These are phyloP conservation scores for Eristalinus aeneus DNA, from an alignment of 2,888 invertebrate genomes.

Conservation along the genomic window DNA sequence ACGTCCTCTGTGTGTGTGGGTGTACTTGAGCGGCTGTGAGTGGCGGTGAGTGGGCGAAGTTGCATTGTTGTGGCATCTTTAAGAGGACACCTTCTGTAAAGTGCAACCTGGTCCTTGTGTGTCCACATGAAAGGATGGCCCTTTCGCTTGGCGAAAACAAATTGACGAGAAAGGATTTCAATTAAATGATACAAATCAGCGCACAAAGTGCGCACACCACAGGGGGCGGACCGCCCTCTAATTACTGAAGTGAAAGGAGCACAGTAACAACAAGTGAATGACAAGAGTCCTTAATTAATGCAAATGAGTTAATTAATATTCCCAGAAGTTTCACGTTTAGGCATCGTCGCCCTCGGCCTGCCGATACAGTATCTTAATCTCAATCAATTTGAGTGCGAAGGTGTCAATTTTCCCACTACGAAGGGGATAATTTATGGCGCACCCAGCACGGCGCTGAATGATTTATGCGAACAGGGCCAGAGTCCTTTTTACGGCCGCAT, in stretches of 20 bases:
- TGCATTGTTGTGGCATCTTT: not conserved
- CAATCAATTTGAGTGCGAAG: conserved; percentile 59
- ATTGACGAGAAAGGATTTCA: conserved; percentile 18
- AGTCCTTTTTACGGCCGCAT: conserved; percentile 6
- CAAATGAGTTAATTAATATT: conserved; percentile 68
- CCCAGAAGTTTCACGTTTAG: conserved; percentile 44
- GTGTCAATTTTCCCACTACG: conserved; percentile 60
- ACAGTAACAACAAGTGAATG: not conserved
- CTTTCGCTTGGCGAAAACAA: no score
- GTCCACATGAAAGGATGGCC: not conserved
- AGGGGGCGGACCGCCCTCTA: not conserved
- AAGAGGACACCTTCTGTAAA: not conserved
- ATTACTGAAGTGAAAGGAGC: conserved; percentile 8
- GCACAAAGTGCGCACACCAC: not conserved
- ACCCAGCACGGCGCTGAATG: conserved; percentile 27
- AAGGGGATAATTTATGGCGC: conserved; percentile 50
- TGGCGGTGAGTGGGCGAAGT: not conserved
- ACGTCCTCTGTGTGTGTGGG: not conserved
- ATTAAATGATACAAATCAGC: conserved; percentile 28
- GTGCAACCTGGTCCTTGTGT: not conserved
- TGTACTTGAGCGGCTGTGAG: not conserved
- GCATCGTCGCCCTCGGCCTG: conserved; percentile 35
- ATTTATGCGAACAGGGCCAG: conserved; percentile 23
- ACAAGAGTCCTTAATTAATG: conserved; percentile 59
- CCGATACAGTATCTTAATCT: conserved; percentile 44